Conservation (phyloP, 2,797 vertebrate species). For the Tragopan temminckii region DNA sequence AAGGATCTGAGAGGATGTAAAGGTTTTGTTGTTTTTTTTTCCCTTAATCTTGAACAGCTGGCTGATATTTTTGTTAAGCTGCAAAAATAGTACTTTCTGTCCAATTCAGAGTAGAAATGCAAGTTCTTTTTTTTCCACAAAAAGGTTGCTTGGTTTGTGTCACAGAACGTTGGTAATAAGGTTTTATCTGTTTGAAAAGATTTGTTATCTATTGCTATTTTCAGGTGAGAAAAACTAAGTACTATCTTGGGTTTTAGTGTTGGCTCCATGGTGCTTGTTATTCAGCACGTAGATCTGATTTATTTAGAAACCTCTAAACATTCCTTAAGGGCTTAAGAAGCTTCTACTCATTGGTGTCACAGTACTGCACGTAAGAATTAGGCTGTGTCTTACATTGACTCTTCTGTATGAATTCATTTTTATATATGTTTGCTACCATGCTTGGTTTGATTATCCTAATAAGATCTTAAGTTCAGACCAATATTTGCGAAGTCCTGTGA, state of each 20-base stretch:
- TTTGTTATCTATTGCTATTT: background rate
- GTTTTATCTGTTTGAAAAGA: background rate
- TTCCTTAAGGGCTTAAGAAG: background rate
- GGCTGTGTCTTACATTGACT: background rate
- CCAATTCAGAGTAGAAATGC: background rate
- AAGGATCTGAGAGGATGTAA: background rate
- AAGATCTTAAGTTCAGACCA: background rate
- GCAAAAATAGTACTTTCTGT: background rate
- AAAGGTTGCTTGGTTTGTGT: background rate
- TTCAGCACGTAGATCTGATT: background rate
- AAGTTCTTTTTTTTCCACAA: background rate
- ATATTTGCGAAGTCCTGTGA: background rate
- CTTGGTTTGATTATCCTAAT: background rate
- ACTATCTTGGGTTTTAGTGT: background rate
- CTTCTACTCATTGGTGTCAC: background rate
- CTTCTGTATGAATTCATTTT: background rate
- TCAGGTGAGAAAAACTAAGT: background rate
- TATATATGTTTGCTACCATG: background rate
- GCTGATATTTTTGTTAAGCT: background rate
- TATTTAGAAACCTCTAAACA: background rate
- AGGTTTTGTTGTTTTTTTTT: rapidly evolving
- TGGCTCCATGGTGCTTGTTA: background rate
- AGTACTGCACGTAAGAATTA: background rate
- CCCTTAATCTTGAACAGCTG: background rate
- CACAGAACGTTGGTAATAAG: background rate